phyloP scores from a whole-genome alignment of 2,888 invertebrate genomes.

The Harmothoe impar region DNA sequence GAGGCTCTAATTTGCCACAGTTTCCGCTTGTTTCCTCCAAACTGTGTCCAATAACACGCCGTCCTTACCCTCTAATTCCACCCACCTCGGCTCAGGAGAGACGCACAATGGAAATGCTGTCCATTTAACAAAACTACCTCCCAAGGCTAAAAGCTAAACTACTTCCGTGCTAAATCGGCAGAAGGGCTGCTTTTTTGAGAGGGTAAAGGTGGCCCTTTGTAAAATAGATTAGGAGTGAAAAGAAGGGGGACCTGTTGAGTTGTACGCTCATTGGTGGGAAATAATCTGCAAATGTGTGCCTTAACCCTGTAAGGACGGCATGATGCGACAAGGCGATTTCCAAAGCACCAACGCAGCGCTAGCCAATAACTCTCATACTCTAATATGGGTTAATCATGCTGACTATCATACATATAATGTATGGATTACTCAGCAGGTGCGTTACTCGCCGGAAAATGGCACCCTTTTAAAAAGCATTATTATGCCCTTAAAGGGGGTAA shows the following conservation, averaged over 20 bases:
- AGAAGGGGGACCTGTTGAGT: background rate
- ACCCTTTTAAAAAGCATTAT: too few species aligned
- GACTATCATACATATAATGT: too few species aligned
- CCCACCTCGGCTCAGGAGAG: background rate
- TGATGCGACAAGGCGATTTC: too few species aligned
- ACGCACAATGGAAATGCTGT: background rate
- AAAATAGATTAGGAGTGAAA: background rate
- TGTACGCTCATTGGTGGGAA: background rate
- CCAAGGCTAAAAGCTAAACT: conserved; percentile 18
- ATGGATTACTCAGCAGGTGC: too few species aligned
- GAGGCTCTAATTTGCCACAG: background rate
- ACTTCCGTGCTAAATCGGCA: background rate
- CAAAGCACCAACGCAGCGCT: too few species aligned
- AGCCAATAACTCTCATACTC: too few species aligned
- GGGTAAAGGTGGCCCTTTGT: background rate
- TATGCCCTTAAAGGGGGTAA: too few species aligned
- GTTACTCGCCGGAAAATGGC: too few species aligned
- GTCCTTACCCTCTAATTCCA: background rate
- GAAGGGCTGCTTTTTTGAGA: background rate
- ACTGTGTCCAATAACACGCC: background rate
- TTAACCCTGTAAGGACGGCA: too few species aligned
- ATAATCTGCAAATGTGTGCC: background rate
- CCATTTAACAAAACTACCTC: background rate
- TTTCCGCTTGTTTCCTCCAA: background rate
- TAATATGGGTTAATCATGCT: too few species aligned